Conservation (phyloP, 2,888 invertebrate genomes). For the Caenorhabditis plicata region DNA sequence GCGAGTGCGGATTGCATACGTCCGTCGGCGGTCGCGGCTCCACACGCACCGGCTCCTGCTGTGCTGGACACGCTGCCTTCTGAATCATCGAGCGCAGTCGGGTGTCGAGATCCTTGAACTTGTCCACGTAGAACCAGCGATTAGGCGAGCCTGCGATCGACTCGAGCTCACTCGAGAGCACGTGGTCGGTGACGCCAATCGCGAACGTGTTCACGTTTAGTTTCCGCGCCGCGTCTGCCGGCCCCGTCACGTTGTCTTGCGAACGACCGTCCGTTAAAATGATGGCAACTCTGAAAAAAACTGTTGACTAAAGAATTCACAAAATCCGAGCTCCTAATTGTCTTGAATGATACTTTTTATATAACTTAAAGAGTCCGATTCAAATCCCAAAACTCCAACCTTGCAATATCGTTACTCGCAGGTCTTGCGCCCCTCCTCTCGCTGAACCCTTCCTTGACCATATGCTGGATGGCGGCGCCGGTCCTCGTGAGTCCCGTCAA, state of each 20-base stretch:
- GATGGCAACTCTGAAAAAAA: conserved; percentile 66
- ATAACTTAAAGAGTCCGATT: too few relatives aligned
- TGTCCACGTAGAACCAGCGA: conserved; percentile 65
- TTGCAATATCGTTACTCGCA: conserved; percentile 31
- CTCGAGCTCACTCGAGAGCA: conserved; percentile 64
- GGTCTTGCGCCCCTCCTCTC: conserved; percentile 60
- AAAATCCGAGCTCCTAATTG: too few relatives aligned
- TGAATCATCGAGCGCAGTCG: conserved; percentile 64
- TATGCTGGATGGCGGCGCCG: conserved; percentile 62
- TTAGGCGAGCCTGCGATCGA: conserved; percentile 63
- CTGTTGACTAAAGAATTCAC: not conserved
- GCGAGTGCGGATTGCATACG: conserved; percentile 58
- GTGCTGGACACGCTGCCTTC: conserved; percentile 63
- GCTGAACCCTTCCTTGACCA: conserved; percentile 54
- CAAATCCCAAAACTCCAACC: too few relatives aligned
- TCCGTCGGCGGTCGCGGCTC: conserved; percentile 34
- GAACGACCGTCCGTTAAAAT: conserved; percentile 68
- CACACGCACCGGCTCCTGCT: conserved; percentile 32
- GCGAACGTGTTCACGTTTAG: conserved; percentile 65
- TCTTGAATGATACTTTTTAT: too few relatives aligned
- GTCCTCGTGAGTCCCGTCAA: conserved; percentile 59
- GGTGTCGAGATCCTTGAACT: conserved; percentile 65
- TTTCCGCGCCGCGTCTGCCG: conserved; percentile 63
- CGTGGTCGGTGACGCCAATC: conserved; percentile 66
- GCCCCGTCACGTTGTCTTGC: conserved; percentile 65